Percentiles rank a stretch among this genome's conserved stretches.
Evolutionary conservation across 2,797 vertebrate species (phyloP).

Genomic region (Okamejei kenojei): DNA sequence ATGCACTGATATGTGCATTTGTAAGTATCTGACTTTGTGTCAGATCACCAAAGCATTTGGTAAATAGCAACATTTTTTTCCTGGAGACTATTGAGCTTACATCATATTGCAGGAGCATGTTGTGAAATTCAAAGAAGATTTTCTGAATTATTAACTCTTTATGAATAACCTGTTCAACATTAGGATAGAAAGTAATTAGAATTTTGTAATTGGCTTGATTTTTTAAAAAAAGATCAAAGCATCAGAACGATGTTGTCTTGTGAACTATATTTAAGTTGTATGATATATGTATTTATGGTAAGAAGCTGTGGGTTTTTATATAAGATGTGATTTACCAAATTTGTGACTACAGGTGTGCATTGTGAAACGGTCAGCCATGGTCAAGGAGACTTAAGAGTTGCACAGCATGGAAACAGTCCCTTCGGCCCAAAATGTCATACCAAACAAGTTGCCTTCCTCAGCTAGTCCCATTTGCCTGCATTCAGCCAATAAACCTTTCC

Average conservation of each 20-base stretch:
- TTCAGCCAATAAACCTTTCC: too few relatives aligned
- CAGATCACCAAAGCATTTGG: neutral
- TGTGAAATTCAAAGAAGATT: neutral
- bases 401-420: too few relatives aligned
- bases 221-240: neutral
- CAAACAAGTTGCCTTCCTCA: too few relatives aligned
- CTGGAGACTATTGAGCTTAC: neutral
- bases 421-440: too few relatives aligned
- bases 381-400: too few relatives aligned
- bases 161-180: neutral
- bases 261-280: neutral
- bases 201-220: neutral
- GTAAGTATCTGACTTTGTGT: neutral
- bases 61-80: neutral
- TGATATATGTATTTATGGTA: neutral
- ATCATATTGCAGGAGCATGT: neutral
- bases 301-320: neutral
- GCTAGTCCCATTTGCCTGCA: too few relatives aligned
- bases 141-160: neutral
- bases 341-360: neutral
- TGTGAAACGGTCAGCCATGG: neutral
- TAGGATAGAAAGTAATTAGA: neutral
- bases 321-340: too few relatives aligned
- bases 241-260: neutral
- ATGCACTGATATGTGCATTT: neutral